Evolutionary conservation across 2,888 invertebrate genomes (phyloP), one percentile per base, ranked within the genome.

Genomic region (Rhingia rostrata): DNA sequence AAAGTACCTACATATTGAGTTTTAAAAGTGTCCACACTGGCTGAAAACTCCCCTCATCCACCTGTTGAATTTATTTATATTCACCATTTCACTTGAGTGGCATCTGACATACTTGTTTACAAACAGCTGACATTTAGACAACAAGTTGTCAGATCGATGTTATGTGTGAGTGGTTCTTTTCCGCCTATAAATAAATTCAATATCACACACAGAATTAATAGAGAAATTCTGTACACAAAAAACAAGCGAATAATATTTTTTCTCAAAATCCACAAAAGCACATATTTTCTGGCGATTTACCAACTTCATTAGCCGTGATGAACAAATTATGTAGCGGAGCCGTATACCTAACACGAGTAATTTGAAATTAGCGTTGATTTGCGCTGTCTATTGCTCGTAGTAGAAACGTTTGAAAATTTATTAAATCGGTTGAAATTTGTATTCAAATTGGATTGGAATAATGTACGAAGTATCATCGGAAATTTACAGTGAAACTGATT

Each of bases 401-500:
- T 6, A 33, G 12, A 41, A 33, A 51, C 49, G 45, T n/a, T 22
- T 22, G 22, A 22, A 22, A 22, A n/a, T 43, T 49, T 54, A 14
- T 41, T 41, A 22, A 30, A 63, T 4, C 10, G 6, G 10, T 14
- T 53, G 9, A 33, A 58, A 9, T 43, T 33, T 12, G 7, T 43
- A 0, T 4, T n/a, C 35, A 43, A 60, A 53, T 35, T 30, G 22
- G 4, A 22, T 22, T 0, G 1, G 12, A 12, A 53, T 6, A 9
- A 93, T 93, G 90, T 91, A 92, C 74, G 93, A 93, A 87, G 94
- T 96, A 64, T 94, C 94, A 51, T 96, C 96, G 32, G 96, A 96
- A 92, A 94, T 96, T 89, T 95, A 95, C 90, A 92, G 93, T 41
- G 96, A 96, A 91, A 94, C 93, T 88, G 93, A 94, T 89, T 95